These are phyloP conservation scores for Leptinotarsa defecta DNA, from an alignment of 1,140 invertebrate genomes.

Conservation along the genomic window DNA sequence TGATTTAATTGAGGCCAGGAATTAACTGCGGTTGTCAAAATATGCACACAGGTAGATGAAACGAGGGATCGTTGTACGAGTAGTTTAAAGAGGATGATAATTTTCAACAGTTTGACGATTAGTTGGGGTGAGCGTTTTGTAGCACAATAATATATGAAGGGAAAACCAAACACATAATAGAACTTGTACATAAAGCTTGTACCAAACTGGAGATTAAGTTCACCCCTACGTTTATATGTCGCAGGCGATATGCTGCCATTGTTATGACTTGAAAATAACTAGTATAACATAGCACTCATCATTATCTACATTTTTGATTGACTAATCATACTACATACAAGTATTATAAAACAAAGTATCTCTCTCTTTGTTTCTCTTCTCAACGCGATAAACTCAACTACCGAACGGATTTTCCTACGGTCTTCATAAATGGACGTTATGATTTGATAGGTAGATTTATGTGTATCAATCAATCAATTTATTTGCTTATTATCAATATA, in stretches of 20 bases:
- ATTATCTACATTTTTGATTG: too few species aligned
- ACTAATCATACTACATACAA: too few species aligned
- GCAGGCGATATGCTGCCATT: background rate
- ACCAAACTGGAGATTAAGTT: conserved; percentile 2
- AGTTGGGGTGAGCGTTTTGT: conserved; percentile 13
- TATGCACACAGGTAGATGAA: conserved; percentile 1
- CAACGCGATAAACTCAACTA: too few species aligned
- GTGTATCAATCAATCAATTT: too few species aligned
- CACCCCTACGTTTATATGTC: conserved; percentile 10
- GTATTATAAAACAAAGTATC: too few species aligned
- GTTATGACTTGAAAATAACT: conserved; percentile 20
- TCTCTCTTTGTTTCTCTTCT: too few species aligned
- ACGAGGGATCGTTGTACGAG: background rate
- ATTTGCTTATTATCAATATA: too few species aligned
- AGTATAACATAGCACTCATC: background rate
- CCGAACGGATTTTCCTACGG: too few species aligned
- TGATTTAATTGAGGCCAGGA: conserved; percentile 2
- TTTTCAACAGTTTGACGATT: conserved; percentile 22
- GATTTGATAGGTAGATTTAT: too few species aligned
- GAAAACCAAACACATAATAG: conserved; percentile 10
- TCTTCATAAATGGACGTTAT: too few species aligned
- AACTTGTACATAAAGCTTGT: conserved; percentile 15
- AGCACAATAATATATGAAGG: conserved; percentile 4
- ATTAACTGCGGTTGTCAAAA: conserved; percentile 6
- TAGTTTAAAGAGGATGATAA: conserved; percentile 23